Percentiles rank a stretch among this genome's conserved stretches.
Conservation (phyloP, 2,888 invertebrate genomes). For the Spisula solida region DNA sequence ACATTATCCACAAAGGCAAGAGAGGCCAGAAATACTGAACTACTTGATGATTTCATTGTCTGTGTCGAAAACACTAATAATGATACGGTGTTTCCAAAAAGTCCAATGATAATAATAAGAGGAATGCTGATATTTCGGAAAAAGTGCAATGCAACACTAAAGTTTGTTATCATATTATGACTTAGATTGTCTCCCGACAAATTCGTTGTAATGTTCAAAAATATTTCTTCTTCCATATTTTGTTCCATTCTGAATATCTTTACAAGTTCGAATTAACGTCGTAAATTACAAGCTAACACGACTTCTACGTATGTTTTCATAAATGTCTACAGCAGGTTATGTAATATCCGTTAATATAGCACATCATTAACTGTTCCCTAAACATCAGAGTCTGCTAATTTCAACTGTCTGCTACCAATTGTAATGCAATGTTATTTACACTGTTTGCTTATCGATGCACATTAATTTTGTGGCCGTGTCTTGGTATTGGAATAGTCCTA, state of each 20-base stretch:
- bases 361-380: neutral
- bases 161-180: neutral
- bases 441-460: too few species aligned
- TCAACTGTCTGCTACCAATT: neutral
- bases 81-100: conserved; percentile 92
- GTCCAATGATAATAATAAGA: conserved; percentile 91
- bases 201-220: neutral
- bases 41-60: conserved; percentile 92
- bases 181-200: neutral
- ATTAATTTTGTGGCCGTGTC: too few species aligned
- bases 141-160: neutral
- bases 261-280: neutral
- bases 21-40: conserved; percentile 93
- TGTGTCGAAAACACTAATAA: conserved; percentile 92
- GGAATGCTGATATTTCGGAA: conserved; percentile 89
- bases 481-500: too few species aligned
- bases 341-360: neutral
- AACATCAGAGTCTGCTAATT: neutral
- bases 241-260: neutral
- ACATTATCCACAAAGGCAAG: conserved; percentile 89
- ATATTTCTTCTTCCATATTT: neutral
- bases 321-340: neutral
- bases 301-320: neutral
- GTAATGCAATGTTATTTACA: too few species aligned
- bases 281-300: neutral